A percentile compares a stretch with the other conserved stretches of the same genome.
Evolutionary conservation across 2,113 vertebrate genomes (phyloP).

Genomic region (Furnarius figulus): DNA sequence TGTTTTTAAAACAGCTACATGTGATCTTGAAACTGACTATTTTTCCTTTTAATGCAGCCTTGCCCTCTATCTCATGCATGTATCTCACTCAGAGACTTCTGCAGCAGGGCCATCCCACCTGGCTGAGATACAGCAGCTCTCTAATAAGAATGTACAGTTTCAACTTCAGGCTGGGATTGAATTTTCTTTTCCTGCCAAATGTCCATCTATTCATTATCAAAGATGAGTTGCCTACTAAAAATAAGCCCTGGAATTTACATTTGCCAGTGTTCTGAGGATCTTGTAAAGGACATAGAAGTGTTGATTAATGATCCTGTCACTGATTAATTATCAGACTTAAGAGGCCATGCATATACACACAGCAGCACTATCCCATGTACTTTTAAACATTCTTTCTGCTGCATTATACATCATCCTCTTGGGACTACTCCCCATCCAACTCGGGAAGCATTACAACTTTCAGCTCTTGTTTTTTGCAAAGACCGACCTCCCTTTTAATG

Average conservation of each 20-base stretch:
- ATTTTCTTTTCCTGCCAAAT: background rate
- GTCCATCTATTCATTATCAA: background rate
- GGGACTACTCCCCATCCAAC: background rate
- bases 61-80: background rate
- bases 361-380: background rate
- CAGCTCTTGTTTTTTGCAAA: conserved; percentile 2
- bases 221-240: background rate
- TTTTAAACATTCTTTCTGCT: conserved; percentile 24
- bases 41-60: background rate
- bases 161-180: background rate
- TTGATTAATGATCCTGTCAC: background rate
- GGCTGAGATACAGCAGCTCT: background rate
- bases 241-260: background rate
- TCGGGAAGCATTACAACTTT: background rate
- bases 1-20: background rate
- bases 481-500: background rate
- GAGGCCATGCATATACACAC: background rate
- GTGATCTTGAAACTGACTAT: background rate
- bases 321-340: conserved; percentile 27
- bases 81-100: background rate
- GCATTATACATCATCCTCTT: background rate
- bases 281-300: background rate
- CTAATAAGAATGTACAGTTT: background rate
- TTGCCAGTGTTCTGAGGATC: background rate
- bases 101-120: background rate